Evolutionary conservation across 2,797 vertebrate genomes (phyloP).

Genomic region (Enteromius treurensis): DNA sequence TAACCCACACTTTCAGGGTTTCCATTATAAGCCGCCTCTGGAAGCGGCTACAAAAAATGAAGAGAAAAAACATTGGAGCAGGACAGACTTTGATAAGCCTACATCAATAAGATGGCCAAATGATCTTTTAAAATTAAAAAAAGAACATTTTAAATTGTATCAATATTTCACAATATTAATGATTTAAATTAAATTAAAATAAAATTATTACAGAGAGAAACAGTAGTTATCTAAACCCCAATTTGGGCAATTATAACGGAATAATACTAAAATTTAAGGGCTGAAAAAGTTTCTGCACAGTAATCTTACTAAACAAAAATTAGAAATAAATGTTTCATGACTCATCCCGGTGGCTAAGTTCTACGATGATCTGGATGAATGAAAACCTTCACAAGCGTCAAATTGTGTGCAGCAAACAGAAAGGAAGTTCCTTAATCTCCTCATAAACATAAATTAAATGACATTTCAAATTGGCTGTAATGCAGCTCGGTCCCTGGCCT

Average conservation of each 20-base stretch:
- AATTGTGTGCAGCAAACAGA: slow-evolving; percentile 40
- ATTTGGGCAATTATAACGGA: not conserved
- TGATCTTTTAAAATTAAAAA: not conserved
- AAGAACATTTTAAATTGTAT: not conserved
- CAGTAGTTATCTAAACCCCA: not conserved
- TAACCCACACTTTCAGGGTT: slow-evolving; percentile 90
- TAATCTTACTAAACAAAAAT: slow-evolving; percentile 9
- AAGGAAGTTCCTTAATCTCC: slow-evolving; percentile 29
- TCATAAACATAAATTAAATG: slow-evolving; percentile 48
- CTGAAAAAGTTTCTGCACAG: not conserved
- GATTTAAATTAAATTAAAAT: not conserved
- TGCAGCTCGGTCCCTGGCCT: slow-evolving; percentile 1
- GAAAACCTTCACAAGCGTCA: slow-evolving; percentile 33
- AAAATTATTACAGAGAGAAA: not conserved
- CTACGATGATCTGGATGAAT: slow-evolving; percentile 26
- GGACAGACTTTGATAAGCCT: slow-evolving; percentile 6
- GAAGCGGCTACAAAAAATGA: slow-evolving; percentile 78
- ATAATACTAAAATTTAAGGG: not conserved
- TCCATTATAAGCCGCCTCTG: slow-evolving; percentile 85
- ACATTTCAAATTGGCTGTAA: slow-evolving; percentile 40
- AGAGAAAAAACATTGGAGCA: not conserved
- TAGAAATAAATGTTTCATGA: not conserved
- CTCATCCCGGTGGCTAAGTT: not conserved
- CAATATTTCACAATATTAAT: not conserved
- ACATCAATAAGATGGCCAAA: not conserved